Percentiles rank a stretch among this genome's conserved stretches.
phyloP scores from a whole-genome alignment of 2,797 vertebrate species.

The Pogonophryne albipinna region DNA sequence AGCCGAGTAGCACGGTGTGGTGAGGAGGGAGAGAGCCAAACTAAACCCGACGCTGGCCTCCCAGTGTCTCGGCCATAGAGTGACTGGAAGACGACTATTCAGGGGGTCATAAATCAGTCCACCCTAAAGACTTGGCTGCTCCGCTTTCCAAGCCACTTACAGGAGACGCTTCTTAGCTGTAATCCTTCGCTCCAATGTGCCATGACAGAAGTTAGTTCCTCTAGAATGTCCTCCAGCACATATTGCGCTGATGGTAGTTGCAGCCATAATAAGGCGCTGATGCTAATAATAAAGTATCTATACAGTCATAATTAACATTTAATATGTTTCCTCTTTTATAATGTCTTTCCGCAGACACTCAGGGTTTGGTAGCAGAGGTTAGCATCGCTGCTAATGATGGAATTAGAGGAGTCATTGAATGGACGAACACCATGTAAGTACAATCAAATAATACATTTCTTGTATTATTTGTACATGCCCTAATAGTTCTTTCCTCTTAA shows the following conservation, averaged over 20 bases:
- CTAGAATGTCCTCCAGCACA: slow-evolving; percentile 32
- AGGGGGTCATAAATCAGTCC: slow-evolving; percentile 77
- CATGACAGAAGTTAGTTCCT: slow-evolving; percentile 54
- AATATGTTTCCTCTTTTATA: slow-evolving; percentile 27
- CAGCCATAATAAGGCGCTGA: not conserved
- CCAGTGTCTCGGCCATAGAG: slow-evolving; percentile 61
- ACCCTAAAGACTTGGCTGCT: slow-evolving; percentile 61
- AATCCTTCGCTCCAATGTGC: slow-evolving; percentile 65
- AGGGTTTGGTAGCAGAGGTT: slow-evolving; percentile 91
- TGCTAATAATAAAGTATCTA: not conserved
- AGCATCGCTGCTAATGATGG: slow-evolving; percentile 94
- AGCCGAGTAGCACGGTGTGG: slow-evolving; percentile 73
- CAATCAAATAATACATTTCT: not conserved
- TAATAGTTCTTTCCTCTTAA: not conserved
- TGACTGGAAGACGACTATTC: slow-evolving; percentile 64
- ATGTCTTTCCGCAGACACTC: slow-evolving; percentile 83
- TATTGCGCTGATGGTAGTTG: slow-evolving; percentile 28
- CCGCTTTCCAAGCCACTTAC: slow-evolving; percentile 62
- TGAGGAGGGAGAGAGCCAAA: slow-evolving; percentile 70
- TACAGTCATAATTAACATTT: not conserved
- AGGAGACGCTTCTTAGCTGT: slow-evolving; percentile 63
- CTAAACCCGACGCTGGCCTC: slow-evolving; percentile 76
- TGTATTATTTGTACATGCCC: not conserved
- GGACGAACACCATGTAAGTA: slow-evolving; percentile 90
- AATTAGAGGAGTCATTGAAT: slow-evolving; percentile 91